Evolutionary conservation across 1,140 invertebrate genomes (phyloP), one percentile per base, ranked within the genome.

Genomic region (Meteorus sp.): DNA sequence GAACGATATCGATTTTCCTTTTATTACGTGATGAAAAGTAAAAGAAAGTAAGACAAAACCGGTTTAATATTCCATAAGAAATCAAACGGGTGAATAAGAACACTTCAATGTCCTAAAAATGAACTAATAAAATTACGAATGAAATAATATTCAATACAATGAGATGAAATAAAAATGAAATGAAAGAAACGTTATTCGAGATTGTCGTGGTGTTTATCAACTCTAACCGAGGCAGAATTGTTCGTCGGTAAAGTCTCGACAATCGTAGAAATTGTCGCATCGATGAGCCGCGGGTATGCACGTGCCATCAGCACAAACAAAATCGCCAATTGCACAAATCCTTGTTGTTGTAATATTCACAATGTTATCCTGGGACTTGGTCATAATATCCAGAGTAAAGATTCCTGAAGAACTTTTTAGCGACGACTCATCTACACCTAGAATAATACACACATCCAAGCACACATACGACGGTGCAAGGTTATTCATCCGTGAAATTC

Each of bases 231-330:
- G 85, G 85, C 93, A 95, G 80, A 90, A 88, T 77, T 91, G 88
- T 83, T 96, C 93, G 81, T 96, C 94, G 64, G 91, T 93, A 84
- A 90, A 89, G 83, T 95, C 93, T 77, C 85, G 85, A 83, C 94
- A 96, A 83, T 95, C 91, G 83, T 89, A 89, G 78, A 84, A 86
- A 82, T 90, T 89, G 84, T 95, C 90, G 82, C 93, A 94, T 73
- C 88, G 86, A 69, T 88, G 85, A 62, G 81, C 77, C 67, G 75
- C 71, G 58, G 83, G 83, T 70, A 91, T 87, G 80, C 88, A 90
- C 67, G 80, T 83, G 75, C 81, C 88, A 75, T 84, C 84, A 64
- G 77, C 73, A 80, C 86, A 88, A 71, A 79, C 81, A 76, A 88
- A 87, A 70, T 85, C 83, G 68, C 84, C 84, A 65, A 72, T 57